These are phyloP conservation scores for Vespertilio murinus DNA, from an alignment of 2,797 vertebrate species.

Conservation along the genomic window DNA sequence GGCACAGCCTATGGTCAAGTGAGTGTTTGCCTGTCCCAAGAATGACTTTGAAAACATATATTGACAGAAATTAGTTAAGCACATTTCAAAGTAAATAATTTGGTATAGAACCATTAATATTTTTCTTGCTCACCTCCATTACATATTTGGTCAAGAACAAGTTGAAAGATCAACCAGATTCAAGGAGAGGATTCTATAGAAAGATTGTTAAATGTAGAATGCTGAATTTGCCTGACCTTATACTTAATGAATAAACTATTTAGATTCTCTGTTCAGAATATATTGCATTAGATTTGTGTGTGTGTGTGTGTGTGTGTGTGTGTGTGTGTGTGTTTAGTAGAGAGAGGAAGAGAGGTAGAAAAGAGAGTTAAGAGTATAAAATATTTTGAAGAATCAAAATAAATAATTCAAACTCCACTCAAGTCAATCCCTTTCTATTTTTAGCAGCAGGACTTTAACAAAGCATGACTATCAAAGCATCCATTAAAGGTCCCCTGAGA, in stretches of 20 bases:
- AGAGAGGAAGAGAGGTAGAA: neutral
- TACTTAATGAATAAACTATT: neutral
- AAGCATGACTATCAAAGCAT: neutral
- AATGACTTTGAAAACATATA: conserved; percentile 46
- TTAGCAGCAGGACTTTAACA: neutral
- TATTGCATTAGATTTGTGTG: neutral
- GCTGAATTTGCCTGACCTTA: neutral
- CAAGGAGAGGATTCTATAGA: neutral
- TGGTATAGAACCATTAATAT: neutral
- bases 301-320: neutral
- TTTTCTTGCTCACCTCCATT: neutral
- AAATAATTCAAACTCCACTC: neutral
- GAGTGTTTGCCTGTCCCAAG: neutral
- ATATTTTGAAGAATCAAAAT: neutral
- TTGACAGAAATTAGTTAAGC: conserved; percentile 66
- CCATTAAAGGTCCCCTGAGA: neutral
- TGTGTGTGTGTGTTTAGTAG: neutral
- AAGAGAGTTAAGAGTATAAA: neutral
- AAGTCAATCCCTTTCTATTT: neutral
- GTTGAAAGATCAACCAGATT: neutral
- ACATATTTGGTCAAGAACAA: neutral
- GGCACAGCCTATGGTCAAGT: neutral
- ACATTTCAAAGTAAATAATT: conserved; percentile 66
- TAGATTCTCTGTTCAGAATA: neutral
- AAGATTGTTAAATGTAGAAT: neutral